Evolutionary conservation across 92 coral and sea anemone genomes (phyloP).

Genomic region (Meandrina meandrites): DNA sequence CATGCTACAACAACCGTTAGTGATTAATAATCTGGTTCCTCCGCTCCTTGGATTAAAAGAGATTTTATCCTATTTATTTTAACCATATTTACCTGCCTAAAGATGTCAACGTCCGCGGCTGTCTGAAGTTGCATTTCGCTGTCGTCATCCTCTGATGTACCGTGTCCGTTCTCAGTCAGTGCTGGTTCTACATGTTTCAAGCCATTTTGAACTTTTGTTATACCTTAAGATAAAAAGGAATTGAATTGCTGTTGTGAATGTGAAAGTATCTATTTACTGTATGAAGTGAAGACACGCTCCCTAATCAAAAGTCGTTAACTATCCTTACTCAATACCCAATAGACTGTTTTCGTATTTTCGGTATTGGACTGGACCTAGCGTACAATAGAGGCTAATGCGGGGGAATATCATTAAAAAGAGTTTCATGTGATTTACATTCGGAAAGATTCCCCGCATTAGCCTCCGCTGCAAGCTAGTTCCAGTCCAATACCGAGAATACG

Average conservation of each 20-base stretch:
- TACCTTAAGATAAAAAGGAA: background rate
- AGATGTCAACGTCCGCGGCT: background rate
- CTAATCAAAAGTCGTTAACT: background rate
- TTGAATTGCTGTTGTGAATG: background rate
- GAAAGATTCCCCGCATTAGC: too few relatives aligned
- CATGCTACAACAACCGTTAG: background rate
- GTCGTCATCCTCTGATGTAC: background rate
- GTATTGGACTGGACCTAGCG: too few relatives aligned
- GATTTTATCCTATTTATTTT: background rate
- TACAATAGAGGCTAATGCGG: too few relatives aligned
- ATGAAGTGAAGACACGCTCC: background rate
- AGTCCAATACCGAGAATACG: too few relatives aligned
- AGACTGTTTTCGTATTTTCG: too few relatives aligned
- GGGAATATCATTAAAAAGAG: too few relatives aligned
- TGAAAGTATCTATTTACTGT: background rate
- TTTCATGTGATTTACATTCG: too few relatives aligned
- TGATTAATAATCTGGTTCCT: background rate
- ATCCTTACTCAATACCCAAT: too few relatives aligned
- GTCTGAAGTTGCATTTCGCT: background rate
- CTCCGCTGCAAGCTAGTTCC: too few relatives aligned
- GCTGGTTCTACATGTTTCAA: background rate
- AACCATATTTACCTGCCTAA: slow-evolving; percentile 14
- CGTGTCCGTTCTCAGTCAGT: background rate
- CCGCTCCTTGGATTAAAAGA: background rate
- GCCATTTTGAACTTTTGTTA: background rate